A percentile compares a stretch with the other conserved stretches of the same genome.
phyloP scores from a whole-genome alignment of 2,888 invertebrate genomes.

The Drosophila multiciliata region DNA sequence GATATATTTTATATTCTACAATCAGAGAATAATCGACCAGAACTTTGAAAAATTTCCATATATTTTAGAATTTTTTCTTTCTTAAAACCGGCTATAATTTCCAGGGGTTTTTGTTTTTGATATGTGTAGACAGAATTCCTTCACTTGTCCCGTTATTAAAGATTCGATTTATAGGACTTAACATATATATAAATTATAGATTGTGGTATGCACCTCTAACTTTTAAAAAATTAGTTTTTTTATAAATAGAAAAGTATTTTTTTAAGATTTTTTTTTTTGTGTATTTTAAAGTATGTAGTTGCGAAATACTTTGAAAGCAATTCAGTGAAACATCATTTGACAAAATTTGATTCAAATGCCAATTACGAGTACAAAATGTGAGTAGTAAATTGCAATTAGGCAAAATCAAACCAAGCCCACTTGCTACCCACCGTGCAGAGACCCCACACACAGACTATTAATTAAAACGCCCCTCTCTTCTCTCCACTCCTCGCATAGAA shows the following conservation, averaged over 20 bases:
- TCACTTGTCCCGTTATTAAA: too few species aligned
- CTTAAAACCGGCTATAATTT: not conserved
- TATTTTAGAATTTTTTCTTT: not conserved
- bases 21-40: not conserved
- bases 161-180: too few species aligned
- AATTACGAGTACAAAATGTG: not conserved
- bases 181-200: too few species aligned
- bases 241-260: not conserved
- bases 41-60: not conserved
- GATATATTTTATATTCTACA: not conserved
- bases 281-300: not conserved
- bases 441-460: constrained; percentile 61
- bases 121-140: not conserved
- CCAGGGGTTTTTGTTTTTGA: not conserved
- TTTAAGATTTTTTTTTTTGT: not conserved
- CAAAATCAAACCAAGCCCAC: not conserved
- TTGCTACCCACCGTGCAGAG: constrained; percentile 44
- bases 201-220: too few species aligned
- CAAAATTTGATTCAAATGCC: constrained; percentile 4
- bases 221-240: not conserved
- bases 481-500: not conserved
- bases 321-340: not conserved
- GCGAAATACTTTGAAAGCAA: not conserved
- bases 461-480: constrained; percentile 56
- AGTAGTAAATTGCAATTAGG: not conserved